phyloP scores from a whole-genome alignment of 2,113 vertebrate species.

The Scomber japonicus region DNA sequence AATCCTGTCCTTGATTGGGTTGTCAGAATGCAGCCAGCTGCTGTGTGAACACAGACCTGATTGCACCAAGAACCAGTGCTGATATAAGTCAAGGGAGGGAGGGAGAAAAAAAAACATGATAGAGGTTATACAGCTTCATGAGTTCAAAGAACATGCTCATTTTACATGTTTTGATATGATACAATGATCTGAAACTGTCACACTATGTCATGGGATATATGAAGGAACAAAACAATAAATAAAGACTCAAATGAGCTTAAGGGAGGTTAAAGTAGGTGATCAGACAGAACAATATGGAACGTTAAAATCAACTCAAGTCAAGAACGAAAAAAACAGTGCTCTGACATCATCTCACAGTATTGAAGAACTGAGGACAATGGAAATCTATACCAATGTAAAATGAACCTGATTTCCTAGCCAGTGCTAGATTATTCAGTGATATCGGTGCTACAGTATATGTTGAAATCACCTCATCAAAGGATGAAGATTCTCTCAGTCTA shows the following conservation, averaged over 20 bases:
- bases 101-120: not conserved
- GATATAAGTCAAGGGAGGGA: not conserved
- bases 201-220: not conserved
- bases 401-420: too few relatives aligned
- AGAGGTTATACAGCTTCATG: not conserved
- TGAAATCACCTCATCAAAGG: too few relatives aligned
- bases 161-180: slow-evolving; percentile 13
- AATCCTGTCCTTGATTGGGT: slow-evolving; percentile 3
- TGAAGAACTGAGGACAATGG: too few relatives aligned
- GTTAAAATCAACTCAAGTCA: too few relatives aligned
- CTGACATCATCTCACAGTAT: too few relatives aligned
- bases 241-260: not conserved
- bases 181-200: not conserved
- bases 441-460: too few relatives aligned
- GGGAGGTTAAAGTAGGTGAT: not conserved
- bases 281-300: not conserved
- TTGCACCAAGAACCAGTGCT: slow-evolving; percentile 29
- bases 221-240: slow-evolving; percentile 24
- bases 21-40: slow-evolving; percentile 12
- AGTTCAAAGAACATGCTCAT: not conserved
- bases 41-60: slow-evolving; percentile 51
- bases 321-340: too few relatives aligned
- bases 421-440: too few relatives aligned
- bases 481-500: too few relatives aligned
- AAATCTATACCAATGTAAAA: too few relatives aligned